Evolutionary conservation across 1,140 invertebrate genomes (phyloP).

Genomic region (Ceratina japonica): DNA sequence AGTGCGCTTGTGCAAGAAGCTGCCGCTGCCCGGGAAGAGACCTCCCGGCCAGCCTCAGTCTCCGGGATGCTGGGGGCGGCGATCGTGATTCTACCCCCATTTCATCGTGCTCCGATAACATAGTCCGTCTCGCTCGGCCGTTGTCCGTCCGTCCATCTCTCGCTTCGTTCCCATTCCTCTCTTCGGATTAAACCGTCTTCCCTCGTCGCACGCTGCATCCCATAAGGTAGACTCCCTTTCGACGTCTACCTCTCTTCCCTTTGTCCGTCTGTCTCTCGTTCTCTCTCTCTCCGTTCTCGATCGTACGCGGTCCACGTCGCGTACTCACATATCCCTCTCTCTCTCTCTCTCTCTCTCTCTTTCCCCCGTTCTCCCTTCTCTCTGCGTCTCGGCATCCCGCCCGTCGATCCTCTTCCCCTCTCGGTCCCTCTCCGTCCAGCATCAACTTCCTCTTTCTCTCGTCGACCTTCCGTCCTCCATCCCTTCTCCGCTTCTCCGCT

Average conservation of each 20-base stretch:
- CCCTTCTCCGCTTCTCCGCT: constrained; percentile 61
- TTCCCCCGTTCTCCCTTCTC: neutral
- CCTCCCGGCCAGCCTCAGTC: constrained; percentile 77
- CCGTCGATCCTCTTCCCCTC: neutral
- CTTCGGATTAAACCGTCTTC: constrained; percentile 43
- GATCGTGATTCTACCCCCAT: constrained; percentile 92
- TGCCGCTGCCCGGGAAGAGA: constrained; percentile 78
- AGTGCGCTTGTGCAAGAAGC: constrained; percentile 78
- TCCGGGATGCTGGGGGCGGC: constrained; percentile 84
- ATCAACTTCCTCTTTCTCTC: constrained; percentile 45
- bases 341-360: neutral
- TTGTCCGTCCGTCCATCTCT: constrained; percentile 38
- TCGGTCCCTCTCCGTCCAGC: constrained; percentile 2
- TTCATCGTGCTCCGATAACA: constrained; percentile 71
- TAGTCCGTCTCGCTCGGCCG: constrained; percentile 59
- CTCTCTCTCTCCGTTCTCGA: neutral
- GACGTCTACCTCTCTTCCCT: constrained; percentile 29
- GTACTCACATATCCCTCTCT: constrained; percentile 1
- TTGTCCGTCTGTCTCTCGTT: constrained; percentile 31
- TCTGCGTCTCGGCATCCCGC: constrained; percentile 30
- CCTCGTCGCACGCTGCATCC: neutral
- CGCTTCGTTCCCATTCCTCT: constrained; percentile 39
- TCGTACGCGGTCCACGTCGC: neutral
- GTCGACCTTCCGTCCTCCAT: constrained; percentile 50
- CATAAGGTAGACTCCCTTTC: constrained; percentile 41